Evolutionary conservation across 2,888 invertebrate genomes (phyloP), one percentile per base, ranked within the genome.

Genomic region (Deilephila elpenor): DNA sequence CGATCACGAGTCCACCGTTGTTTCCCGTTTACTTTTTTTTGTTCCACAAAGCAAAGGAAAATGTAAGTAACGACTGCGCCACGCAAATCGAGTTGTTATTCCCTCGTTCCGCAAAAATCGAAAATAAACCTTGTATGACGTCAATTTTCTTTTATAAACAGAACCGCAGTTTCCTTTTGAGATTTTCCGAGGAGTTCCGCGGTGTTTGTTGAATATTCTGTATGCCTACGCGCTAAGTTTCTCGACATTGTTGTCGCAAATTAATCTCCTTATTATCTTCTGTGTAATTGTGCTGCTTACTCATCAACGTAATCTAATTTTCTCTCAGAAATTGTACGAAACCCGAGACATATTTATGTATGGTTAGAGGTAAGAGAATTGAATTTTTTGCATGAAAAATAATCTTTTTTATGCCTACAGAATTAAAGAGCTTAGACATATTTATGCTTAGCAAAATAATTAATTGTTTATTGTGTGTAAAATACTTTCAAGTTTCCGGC

Each of bases 61-160:
- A 77, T 79, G 82, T 83, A 79, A 80, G 78, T 79, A 81, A 84
- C 80, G 80, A 75, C 79, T 79, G 76, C 76, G 76, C 74, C 80
- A 79, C 80, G 72, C 81, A 87, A 87, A 87, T 85, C 83, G 83
- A 84, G 83, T 85, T 86, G 82, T 82, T 84, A 81, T 83, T 84
- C 79, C 74, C 77, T 79, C 80, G 81, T 82, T 86, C 77, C 81
- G 86, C 84, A 84, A 84, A 82, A 84, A 84, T 83, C 78, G 82
- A 86, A 86, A 83, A 83, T 79, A 81, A 80, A 80, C 79, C 78
- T 78, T 78, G 78, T 82, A 80, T 80, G 77, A 83, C 74, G 77
- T 74, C 56, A 56, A 64, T 59, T 73, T 64, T 67, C 59, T n/a
- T 64, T 73, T 73, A 67, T 59, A 59, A 59, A 59, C 25, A 25